phyloP scores from a whole-genome alignment of 1,140 invertebrate species.

The Ostrea denselamellosa region DNA sequence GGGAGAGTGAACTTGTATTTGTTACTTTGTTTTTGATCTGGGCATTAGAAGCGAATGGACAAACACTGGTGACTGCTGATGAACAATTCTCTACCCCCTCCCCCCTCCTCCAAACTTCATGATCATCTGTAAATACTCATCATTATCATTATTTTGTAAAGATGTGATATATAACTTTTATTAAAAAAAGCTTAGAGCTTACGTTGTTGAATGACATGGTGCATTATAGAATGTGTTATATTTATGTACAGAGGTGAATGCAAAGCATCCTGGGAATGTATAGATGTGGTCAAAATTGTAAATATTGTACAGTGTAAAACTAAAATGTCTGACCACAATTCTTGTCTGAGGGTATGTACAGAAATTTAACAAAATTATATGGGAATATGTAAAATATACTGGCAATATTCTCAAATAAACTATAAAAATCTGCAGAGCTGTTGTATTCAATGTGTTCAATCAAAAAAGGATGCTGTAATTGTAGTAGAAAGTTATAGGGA shows the following conservation, averaged over 20 bases:
- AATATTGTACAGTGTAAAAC: constrained; percentile 21
- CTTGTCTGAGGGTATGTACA: constrained; percentile 17
- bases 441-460: no score
- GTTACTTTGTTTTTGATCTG: constrained; percentile 20
- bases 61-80: not conserved
- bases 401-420: constrained; percentile 45
- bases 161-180: not conserved
- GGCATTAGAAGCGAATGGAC: not conserved
- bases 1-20: not conserved
- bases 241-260: constrained; percentile 39
- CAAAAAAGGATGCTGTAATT: no score
- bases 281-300: constrained; percentile 39
- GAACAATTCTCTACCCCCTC: not conserved
- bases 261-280: constrained; percentile 45
- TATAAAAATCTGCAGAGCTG: not conserved
- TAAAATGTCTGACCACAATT: constrained; percentile 34
- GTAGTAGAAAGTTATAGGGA: no score
- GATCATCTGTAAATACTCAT: constrained; percentile 39
- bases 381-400: constrained; percentile 40
- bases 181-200: constrained; percentile 42
- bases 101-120: constrained; percentile 7
- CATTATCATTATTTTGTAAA: constrained; percentile 29
- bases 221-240: constrained; percentile 38
- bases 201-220: constrained; percentile 24
- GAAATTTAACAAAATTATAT: not conserved